These are phyloP conservation scores for Oreamnos americanus DNA, from an alignment of 2,113 vertebrate genomes.

Conservation along the genomic window DNA sequence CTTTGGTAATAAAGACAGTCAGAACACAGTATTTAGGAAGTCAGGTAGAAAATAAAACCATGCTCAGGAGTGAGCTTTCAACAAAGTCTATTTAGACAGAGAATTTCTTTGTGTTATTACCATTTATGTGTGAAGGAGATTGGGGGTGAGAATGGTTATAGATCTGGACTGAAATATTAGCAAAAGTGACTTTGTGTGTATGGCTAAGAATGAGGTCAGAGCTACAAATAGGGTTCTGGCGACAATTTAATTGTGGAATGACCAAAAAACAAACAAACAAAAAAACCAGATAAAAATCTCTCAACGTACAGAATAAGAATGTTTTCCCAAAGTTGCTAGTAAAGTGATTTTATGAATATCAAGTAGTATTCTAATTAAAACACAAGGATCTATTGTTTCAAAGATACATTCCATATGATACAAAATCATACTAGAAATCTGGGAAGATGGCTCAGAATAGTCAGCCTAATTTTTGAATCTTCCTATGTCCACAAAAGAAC, in stretches of 20 bases:
- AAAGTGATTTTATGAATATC: background rate
- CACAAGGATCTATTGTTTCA: background rate
- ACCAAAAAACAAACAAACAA: background rate
- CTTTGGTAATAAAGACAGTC: background rate
- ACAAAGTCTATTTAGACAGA: background rate
- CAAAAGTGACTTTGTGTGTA: background rate
- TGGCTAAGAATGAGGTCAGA: background rate
- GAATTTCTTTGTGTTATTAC: background rate
- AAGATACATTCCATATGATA: background rate
- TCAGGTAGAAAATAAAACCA: background rate
- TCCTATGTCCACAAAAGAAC: background rate
- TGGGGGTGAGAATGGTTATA: background rate
- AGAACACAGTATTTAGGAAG: background rate
- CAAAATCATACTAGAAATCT: background rate
- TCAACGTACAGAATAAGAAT: background rate
- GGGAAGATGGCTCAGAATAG: background rate
- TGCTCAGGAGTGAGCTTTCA: background rate
- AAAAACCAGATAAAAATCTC: background rate
- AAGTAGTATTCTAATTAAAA: constrained; percentile 21
- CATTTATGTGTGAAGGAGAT: background rate
- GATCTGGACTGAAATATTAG: background rate
- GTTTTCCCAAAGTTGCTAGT: background rate
- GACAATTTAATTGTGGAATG: background rate
- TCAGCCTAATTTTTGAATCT: background rate
- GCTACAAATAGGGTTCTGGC: background rate